These are phyloP conservation scores for Xiphydria camelus DNA, from an alignment of 2,888 invertebrate genomes.

Conservation along the genomic window DNA sequence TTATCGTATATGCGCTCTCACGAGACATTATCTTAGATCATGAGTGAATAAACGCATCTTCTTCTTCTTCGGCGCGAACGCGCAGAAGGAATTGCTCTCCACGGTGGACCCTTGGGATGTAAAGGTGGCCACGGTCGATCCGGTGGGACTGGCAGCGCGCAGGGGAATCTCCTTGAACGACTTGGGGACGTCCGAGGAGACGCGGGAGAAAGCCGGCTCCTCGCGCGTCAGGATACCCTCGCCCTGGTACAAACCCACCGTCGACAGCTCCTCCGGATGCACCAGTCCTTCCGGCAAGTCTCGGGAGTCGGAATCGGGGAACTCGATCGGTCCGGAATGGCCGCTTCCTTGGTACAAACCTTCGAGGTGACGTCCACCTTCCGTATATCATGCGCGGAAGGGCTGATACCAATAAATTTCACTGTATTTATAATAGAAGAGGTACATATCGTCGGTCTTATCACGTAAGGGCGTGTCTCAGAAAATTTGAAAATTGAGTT, in stretches of 20 bases:
- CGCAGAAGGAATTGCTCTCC: conserved; percentile 48
- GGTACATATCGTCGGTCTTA: too few species aligned
- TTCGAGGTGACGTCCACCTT: conserved; percentile 18
- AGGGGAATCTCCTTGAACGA: conserved; percentile 30
- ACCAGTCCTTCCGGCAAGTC: background rate
- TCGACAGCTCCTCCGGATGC: conserved; percentile 7
- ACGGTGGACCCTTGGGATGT: conserved; percentile 55
- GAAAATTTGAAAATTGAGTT: too few species aligned
- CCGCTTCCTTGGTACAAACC: conserved; percentile 21
- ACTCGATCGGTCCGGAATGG: conserved; percentile 7
- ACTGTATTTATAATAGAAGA: too few species aligned
- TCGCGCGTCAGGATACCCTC: conserved; percentile 40
- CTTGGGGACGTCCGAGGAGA: background rate
- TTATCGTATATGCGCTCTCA: too few species aligned
- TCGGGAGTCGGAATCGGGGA: background rate
- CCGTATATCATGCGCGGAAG: background rate
- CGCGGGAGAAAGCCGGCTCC: conserved; percentile 4
- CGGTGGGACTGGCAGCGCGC: conserved; percentile 42
- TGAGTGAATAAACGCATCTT: too few species aligned
- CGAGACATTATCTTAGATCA: too few species aligned
- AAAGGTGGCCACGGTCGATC: conserved; percentile 52
- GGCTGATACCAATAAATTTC: too few species aligned
- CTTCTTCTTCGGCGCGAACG: too few species aligned
- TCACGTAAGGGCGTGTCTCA: too few species aligned
- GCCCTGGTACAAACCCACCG: conserved; percentile 50